Conservation (phyloP, 2,113 vertebrate genomes). For the Ornithorhynchus anatinus region DNA sequence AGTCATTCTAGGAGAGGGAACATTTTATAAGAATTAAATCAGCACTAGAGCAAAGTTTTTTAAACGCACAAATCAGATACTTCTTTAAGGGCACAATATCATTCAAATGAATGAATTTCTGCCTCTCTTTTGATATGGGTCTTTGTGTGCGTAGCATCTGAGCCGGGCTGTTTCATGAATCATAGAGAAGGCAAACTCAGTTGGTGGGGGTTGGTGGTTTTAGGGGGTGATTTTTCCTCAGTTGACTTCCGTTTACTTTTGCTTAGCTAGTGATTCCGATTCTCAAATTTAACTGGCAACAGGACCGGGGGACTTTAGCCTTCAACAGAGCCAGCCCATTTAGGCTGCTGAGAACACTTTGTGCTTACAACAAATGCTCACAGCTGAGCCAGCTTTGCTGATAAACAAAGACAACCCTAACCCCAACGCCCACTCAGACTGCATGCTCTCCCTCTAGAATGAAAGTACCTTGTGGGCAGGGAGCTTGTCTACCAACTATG, state of each 20-base stretch:
- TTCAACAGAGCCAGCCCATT: neutral
- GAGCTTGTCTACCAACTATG: no score
- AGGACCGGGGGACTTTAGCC: neutral
- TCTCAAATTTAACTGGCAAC: neutral
- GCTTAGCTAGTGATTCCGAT: slow-evolving; percentile 10
- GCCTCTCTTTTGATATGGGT: slow-evolving; percentile 35
- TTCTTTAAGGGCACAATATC: slow-evolving; percentile 60
- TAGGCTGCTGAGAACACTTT: neutral
- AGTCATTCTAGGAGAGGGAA: slow-evolving; percentile 67
- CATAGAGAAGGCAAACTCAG: neutral
- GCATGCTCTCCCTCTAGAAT: no score
- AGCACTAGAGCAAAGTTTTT: slow-evolving; percentile 50
- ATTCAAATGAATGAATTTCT: slow-evolving; percentile 56
- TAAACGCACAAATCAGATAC: slow-evolving; percentile 66
- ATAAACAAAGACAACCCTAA: neutral
- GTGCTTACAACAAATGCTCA: neutral
- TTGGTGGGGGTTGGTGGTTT: neutral
- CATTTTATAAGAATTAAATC: slow-evolving; percentile 76
- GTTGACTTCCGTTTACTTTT: slow-evolving; percentile 15
- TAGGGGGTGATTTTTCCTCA: slow-evolving; percentile 8
- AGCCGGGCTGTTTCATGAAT: slow-evolving; percentile 7
- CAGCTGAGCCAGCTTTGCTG: neutral
- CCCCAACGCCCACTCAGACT: no score
- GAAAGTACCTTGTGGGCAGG: no score
- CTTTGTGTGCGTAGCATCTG: slow-evolving; percentile 11